Percentiles rank a stretch among this genome's conserved stretches.
Evolutionary conservation across 2,113 vertebrate species (phyloP).

Genomic region (Illadopsis cleaveri): DNA sequence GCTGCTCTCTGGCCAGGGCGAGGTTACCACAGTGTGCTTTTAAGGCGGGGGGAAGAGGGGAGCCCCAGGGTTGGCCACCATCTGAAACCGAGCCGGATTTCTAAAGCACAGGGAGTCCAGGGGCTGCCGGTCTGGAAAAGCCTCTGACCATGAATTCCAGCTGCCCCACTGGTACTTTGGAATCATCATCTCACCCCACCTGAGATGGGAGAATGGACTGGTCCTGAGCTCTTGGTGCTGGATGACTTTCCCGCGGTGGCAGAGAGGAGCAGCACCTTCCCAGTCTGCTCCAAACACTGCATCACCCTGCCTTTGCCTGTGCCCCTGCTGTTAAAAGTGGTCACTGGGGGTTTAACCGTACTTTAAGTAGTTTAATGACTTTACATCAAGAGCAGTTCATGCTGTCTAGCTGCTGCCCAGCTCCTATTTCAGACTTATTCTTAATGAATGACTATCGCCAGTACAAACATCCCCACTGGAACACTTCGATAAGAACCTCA

Average conservation of each 20-base stretch:
- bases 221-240: rapidly evolving
- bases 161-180: neutral
- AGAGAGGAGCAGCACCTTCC: neutral
- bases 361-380: neutral
- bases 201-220: rapidly evolving
- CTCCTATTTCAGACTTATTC: neutral
- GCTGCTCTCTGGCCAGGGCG: neutral
- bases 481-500: neutral
- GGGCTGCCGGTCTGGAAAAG: neutral
- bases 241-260: neutral
- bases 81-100: neutral
- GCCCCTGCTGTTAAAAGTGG: rapidly evolving
- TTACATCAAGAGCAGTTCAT: neutral
- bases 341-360: neutral
- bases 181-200: neutral
- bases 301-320: rapidly evolving
- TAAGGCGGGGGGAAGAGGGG: neutral
- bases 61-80: neutral
- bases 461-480: neutral
- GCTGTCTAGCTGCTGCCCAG: neutral
- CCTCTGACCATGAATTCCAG: neutral
- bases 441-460: neutral
- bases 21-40: rapidly evolving
- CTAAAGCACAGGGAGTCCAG: neutral
- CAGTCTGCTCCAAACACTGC: neutral